Base-by-base conservation (phyloP, 2,797 vertebrate genomes). In the Spinus olivaceus region DNA sequence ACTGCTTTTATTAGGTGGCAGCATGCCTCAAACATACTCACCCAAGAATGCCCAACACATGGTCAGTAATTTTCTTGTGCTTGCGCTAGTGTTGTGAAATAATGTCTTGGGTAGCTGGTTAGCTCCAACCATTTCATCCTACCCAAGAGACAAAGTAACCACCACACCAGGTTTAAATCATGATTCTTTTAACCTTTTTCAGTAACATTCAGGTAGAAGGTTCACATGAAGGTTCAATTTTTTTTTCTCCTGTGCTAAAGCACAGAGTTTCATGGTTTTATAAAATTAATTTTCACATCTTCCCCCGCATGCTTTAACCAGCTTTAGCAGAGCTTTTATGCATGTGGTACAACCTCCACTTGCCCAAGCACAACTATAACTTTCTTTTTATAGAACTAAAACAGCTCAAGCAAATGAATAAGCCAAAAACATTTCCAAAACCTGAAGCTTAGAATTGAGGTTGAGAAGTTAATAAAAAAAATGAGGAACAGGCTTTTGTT, bases 221-320 rank as follows among this genome's bases (percentile, higher is more conserved):
- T 56, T 42, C 35, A 33, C 33, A 28, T 53, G 13, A 30, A 1
- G 69, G 37, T 37, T 37, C 37, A 37, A 37, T 37, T 2, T 76
- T 83, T 84, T 90, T 81, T 53, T 25, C 32, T 33, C 79, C 42
- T 74, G 14, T 59, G 49, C 57, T 64, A 42, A 86, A 81, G 24
- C 66, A n/a, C 21, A 37, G n/a, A 56, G 30, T 44, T 92, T 35
- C 46, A 57, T 81, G 60, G 9, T 2, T 85, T 93, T 69, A 88
- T 47, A 47, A 93, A 85, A 84, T 56, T 50, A 51, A 33, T 81
- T 87, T 96, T 95, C 66, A 79, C 57, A 81, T 91, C 90, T 94
- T 91, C 94, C 88, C 78, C 90, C 66, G 0, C 78, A 56, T 33
- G 32, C 78, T 81, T 89, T 95, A 94, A 84, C 70, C 54, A 89